These are phyloP conservation scores for Leptosomus discolor DNA, from an alignment of 2,113 vertebrate species.

Conservation along the genomic window DNA sequence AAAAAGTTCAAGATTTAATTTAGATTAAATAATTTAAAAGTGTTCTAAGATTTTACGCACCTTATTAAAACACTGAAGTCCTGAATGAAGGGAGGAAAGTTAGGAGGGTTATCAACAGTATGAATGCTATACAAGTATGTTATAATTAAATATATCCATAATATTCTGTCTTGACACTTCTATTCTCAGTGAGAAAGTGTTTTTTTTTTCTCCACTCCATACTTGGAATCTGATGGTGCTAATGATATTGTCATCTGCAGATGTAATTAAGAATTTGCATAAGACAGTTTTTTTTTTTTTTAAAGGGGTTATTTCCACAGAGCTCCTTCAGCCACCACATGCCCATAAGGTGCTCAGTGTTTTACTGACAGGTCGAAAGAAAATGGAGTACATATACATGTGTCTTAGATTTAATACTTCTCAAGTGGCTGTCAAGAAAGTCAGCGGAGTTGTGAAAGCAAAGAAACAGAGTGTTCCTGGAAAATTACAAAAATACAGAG, in stretches of 20 bases:
- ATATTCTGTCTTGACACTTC: neutral
- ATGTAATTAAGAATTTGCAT: neutral
- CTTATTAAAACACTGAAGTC: neutral
- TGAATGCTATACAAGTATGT: neutral
- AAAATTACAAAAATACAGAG: neutral
- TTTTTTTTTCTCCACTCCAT: neutral
- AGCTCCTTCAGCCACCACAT: neutral
- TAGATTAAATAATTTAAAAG: neutral
- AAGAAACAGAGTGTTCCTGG: neutral
- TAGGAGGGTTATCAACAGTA: neutral
- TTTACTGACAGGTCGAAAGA: neutral
- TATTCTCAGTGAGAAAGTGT: neutral
- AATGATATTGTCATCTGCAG: neutral
- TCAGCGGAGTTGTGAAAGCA: neutral
- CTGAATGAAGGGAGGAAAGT: neutral
- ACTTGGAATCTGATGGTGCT: neutral
- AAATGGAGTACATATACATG: fast-evolving
- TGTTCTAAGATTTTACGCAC: neutral
- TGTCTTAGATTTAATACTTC: neutral
- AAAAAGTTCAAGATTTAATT: neutral
- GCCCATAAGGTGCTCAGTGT: neutral
- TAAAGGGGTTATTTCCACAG: neutral
- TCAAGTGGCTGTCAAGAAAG: neutral
- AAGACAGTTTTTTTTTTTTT: neutral
- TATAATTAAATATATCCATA: neutral